Evolutionary conservation across 2,113 vertebrate species (phyloP), one percentile per base, ranked within the genome.

Genomic region (cat (Felis catus)): DNA sequence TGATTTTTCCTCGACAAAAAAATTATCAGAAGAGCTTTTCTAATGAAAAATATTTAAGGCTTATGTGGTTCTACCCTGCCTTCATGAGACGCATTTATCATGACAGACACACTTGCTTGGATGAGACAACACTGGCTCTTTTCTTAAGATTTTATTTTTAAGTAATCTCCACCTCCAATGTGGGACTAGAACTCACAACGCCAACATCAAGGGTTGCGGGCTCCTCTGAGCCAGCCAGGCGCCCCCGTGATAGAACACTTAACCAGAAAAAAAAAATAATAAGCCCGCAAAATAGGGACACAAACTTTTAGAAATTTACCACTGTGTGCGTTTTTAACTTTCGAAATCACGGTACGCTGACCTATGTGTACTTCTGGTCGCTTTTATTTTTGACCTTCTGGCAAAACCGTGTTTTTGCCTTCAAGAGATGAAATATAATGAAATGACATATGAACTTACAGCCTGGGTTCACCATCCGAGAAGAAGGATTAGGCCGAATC

Each of bases 401-500:
- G 68, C 76, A 93, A 88, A 94, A 76, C 0, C 55, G 41, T 91
- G 74, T 80, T 91, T 98, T 93, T 74, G 81, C 80, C 87, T 95
- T 96, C 86, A 88, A 90, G 96, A 95, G 93, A 68, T 94, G 83
- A 95, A 92, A 89, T 89, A 94, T 76, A 92, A 96, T 89, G 89
- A 53, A 76, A 94, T 85, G 81, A 98, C 93, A 95, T 74, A 97
- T 68, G 85, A 97, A 96, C 70, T 55, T 94, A 92, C 83, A 97
- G 78, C 92, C 92, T 39, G 15, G 95, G 76, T 86, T 96, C 73
- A 95, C 74, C 81, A 91, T 33, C 31, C 79, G 95, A 96, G 94
- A 97, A 93, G 87, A 80, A 97, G 91, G 95, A 98, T 94, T 93
- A 98, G 53, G 89, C 45, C 61, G 84, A 98, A 97, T 87, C 84